Conservation (phyloP, 1,140 invertebrate species). For the Riptortus pedestris region DNA sequence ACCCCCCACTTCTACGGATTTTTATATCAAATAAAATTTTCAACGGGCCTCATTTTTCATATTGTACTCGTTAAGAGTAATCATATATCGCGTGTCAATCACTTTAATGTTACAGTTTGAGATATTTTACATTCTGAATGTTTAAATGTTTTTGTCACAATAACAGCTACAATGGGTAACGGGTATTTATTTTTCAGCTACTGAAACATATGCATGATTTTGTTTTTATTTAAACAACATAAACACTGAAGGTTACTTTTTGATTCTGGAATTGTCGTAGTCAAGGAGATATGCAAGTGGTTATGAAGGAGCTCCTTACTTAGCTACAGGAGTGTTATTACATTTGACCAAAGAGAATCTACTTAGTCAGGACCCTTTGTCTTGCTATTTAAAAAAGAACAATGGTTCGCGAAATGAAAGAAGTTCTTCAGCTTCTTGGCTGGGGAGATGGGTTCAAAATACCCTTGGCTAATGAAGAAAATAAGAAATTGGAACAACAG, state of each 20-base stretch:
- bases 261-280: not conserved
- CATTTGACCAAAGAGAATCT: not conserved
- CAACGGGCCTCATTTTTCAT: too few relatives aligned
- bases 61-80: too few relatives aligned
- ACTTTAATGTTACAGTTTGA: too few relatives aligned
- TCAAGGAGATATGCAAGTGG: not conserved
- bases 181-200: too few relatives aligned
- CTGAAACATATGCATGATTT: not conserved
- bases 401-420: conserved; percentile 39
- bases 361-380: not conserved
- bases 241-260: too few relatives aligned
- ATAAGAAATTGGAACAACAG: conserved; percentile 50
- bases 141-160: too few relatives aligned
- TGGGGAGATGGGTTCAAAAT: conserved; percentile 59
- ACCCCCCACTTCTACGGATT: too few relatives aligned
- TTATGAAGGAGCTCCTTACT: not conserved
- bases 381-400: not conserved
- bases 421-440: conserved; percentile 54
- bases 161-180: too few relatives aligned
- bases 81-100: too few relatives aligned
- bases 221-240: too few relatives aligned
- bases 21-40: too few relatives aligned
- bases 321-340: not conserved
- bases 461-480: conserved; percentile 59
- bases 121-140: too few relatives aligned